A percentile compares a stretch with the other conserved stretches of the same genome.
Evolutionary conservation across 2,797 vertebrate species (phyloP).

Genomic region (Ibycter americanus): DNA sequence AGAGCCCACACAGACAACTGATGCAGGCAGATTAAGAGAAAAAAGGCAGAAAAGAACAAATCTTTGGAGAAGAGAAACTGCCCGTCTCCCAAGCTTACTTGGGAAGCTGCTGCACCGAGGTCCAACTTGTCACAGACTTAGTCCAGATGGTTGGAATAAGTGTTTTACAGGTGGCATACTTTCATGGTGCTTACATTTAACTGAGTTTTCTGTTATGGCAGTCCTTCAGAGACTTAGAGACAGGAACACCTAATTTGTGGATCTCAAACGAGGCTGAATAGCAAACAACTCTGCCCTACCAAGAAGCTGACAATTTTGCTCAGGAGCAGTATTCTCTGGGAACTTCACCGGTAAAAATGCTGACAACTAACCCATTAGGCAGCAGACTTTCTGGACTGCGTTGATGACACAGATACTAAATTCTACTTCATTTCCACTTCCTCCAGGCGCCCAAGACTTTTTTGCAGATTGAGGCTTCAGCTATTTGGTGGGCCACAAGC

Average conservation of each 20-base stretch:
- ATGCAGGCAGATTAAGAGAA: neutral
- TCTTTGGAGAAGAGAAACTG: neutral
- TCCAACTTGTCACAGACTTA: neutral
- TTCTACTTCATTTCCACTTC: neutral
- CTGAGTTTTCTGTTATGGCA: neutral
- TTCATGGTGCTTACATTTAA: neutral
- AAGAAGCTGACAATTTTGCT: neutral
- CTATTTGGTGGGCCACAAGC: neutral
- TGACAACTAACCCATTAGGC: neutral
- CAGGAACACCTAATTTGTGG: neutral
- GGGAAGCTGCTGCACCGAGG: neutral
- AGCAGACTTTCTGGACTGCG: neutral
- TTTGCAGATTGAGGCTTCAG: neutral
- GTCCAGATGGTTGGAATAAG: neutral
- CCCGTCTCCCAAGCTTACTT: neutral
- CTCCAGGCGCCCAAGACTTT: neutral
- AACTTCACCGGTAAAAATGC: neutral
- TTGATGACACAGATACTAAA: conserved; percentile 30
- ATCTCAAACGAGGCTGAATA: neutral
- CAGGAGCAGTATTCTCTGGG: neutral
- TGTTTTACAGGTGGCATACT: neutral
- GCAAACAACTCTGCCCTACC: neutral
- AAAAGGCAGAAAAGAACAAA: neutral
- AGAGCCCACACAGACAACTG: neutral
- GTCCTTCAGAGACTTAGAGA: neutral